These are phyloP conservation scores for Tinea semifulvella DNA, from an alignment of 2,888 invertebrate species.

Conservation along the genomic window DNA sequence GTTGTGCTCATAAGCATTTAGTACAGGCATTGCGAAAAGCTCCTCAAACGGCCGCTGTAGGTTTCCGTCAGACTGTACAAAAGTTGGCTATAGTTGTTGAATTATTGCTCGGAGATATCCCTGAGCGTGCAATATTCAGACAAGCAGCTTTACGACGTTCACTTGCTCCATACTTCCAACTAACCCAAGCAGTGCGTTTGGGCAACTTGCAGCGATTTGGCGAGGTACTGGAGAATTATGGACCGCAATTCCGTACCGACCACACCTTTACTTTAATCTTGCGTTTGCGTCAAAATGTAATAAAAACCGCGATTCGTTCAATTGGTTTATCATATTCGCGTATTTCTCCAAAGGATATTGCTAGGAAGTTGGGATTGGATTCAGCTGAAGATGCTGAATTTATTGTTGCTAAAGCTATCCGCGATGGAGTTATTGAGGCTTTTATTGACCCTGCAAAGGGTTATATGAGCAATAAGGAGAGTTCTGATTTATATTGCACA, in stretches of 20 bases:
- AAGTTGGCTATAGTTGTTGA: conserved; percentile 96
- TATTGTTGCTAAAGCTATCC: conserved; percentile 97
- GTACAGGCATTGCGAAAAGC: conserved; percentile 96
- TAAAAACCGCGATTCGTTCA: conserved; percentile 96
- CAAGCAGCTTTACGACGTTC: conserved; percentile 89
- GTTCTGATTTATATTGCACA: conserved; percentile 96
- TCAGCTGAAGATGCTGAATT: conserved; percentile 98
- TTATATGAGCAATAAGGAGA: conserved; percentile 97
- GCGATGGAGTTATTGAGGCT: conserved; percentile 99
- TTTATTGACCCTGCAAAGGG: conserved; percentile 94
- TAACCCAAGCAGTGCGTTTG: conserved; percentile 95
- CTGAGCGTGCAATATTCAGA: conserved; percentile 94
- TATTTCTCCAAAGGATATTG: conserved; percentile 95
- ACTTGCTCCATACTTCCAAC: conserved; percentile 93
- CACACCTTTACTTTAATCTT: conserved; percentile 96
- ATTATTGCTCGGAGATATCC: conserved; percentile 94
- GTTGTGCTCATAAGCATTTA: conserved; percentile 95
- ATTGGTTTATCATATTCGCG: conserved; percentile 97
- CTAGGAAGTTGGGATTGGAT: conserved; percentile 91
- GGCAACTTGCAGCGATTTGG: conserved; percentile 95
- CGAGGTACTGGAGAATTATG: conserved; percentile 90
- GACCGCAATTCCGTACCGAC: conserved; percentile 91
- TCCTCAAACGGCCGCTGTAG: conserved; percentile 97
- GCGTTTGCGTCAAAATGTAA: conserved; percentile 96
- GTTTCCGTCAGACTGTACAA: conserved; percentile 97